Evolutionary conservation across 1,140 invertebrate species (phyloP), one percentile per base, ranked within the genome.

Genomic region (Leptopilina boulardi): DNA sequence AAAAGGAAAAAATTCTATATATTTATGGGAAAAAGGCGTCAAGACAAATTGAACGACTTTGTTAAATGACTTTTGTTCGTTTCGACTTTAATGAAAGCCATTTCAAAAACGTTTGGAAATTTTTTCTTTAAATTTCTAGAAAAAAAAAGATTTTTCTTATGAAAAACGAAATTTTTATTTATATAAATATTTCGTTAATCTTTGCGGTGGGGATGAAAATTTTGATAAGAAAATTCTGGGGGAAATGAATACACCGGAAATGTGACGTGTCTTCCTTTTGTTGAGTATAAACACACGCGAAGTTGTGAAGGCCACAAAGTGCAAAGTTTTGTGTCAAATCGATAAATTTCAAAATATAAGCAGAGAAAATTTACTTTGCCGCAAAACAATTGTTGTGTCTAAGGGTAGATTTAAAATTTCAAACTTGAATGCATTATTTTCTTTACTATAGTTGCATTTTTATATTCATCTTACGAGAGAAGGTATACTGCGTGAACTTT

Each of bases 261-360:
- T 30, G 8, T 34, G 56, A 66, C 26, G 26, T n/a, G n/a, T 66
- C 23, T 66, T 66, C 26, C 59, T 30, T 23, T 66, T 66, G 26
- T n/a, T 30, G 15, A 66, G 15, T n/a, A n/a, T n/a, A n/a, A n/a
- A n/a, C n/a, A n/a, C 26, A 66, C 26, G 21, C 59, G 13, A 66
- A 66, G 13, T 30, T 2, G 21, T 23, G 13, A 66, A 66, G 23
- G 59, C 23, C 59, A 66, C 15, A 13, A 15, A 26, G 13, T 66
- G 59, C 23, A n/a, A 66, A 66, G 59, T 66, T 66, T 66, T 15
- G 59, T 66, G 23, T 13, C 15, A 15, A 66, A 66, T 66, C 59
- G 23, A 66, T 66, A 66, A 0, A 3, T 66, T 66, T 66, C 11
- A 30, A 66, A 66, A 66, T 30, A 66, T 66, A 30, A n/a, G 13